Base-by-base conservation (phyloP, 2,113 vertebrate species). In the Pipra filicauda region DNA sequence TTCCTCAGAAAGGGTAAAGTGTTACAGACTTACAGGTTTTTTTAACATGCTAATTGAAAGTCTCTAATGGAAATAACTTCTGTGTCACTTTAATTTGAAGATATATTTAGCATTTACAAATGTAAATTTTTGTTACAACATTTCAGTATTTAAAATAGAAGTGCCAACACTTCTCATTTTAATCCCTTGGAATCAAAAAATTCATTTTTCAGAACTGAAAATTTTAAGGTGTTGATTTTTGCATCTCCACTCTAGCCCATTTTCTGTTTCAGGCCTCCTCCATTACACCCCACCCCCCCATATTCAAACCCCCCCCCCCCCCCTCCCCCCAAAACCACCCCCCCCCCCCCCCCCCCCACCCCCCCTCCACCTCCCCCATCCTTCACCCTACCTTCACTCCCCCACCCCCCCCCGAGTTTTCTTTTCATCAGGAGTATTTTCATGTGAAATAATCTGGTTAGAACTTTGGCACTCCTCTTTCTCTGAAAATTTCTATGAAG, bases 11-110 rank as follows among this genome's bases (percentile, higher is more conserved):
- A 49, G 15, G 39, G 15, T 5, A 52, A 21, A 37, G 4, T 39
- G 11, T 39, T 81, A 35, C 3, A 39, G 23, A 6, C 2, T 57
- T 37, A 3, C 18, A 16, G 5, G 1, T 3, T 23, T 1, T 73
- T 73, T 79, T 46, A 52, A 61, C 6, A 5, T 7, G 3, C 37
- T 75, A n/a, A 55, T 64, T 33, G 13, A 59, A 91, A 79, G 11
- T 19, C 6, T 54, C 21, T 52, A 24, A n/a, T 23, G 33, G 41
- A 79, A 83, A 64, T 15, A 58, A 39, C 6, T 39, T 59, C 22
- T 1, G 2, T 28, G 8, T 44, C 66, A 24, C 64, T 78, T 88
- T 49, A 43, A 67, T 72, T 43, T 31, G 6, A 66, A 59, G 18
- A 33, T 26, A 20, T 37, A 24, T 61, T 24, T 48, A 43, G 5